These are phyloP conservation scores for Gallinago solitaria DNA, from an alignment of 2,797 vertebrate genomes.

Conservation along the genomic window DNA sequence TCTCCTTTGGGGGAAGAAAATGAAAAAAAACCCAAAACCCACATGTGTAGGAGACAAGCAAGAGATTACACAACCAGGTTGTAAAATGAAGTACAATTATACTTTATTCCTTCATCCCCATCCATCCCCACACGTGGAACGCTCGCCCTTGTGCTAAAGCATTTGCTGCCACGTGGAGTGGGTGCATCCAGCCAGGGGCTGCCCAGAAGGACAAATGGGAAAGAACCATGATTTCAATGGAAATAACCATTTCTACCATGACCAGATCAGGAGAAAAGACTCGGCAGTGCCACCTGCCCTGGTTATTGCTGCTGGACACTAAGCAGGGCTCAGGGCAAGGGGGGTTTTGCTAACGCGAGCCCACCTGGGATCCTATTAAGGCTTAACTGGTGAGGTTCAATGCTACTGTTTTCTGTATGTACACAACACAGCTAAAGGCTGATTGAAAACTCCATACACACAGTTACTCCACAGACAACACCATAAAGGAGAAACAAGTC, in stretches of 20 bases:
- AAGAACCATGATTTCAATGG: neutral
- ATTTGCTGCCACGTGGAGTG: neutral
- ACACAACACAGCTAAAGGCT: neutral
- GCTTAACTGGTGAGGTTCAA: conserved; percentile 20
- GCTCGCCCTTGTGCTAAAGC: neutral
- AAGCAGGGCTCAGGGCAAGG: neutral
- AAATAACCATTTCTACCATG: neutral
- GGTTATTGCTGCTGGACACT: neutral
- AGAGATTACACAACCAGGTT: neutral
- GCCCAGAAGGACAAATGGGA: neutral
- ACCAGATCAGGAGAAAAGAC: neutral
- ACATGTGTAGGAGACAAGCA: neutral
- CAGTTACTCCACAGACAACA: neutral
- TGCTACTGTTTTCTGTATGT: neutral
- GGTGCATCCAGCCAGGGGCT: neutral
- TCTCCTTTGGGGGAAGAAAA: neutral
- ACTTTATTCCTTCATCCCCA: neutral
- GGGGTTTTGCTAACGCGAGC: neutral
- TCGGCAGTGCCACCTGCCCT: neutral
- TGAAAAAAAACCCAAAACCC: neutral
- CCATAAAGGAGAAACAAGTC: neutral
- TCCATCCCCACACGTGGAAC: fast-evolving
- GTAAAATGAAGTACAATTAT: neutral
- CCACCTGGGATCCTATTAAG: neutral
- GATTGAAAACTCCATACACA: neutral